Base-by-base conservation (phyloP, 2,797 vertebrate species). In the Pitangus sulphuratus region DNA sequence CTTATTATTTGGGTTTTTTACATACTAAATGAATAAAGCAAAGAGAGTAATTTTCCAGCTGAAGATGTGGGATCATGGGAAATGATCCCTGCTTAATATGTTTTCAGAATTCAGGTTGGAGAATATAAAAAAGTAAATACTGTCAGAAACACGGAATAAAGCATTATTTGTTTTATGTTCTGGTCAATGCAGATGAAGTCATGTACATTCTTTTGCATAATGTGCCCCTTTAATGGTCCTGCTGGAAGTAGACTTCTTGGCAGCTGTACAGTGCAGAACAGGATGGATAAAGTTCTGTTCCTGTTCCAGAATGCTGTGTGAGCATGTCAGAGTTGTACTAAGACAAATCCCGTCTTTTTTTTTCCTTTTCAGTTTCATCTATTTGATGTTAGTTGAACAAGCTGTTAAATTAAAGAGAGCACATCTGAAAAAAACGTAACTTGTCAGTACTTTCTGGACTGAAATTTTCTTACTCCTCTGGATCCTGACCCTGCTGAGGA, bases 151-250 rank as follows among this genome's bases (percentile, higher is more conserved):
- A 54, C 35, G 57, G 78, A 83, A 87, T 64, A 92, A 91, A 85
- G 61, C 16, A 57, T 60, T 90, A 79, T 74, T 89, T 91, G 85
- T 84, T 93, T 93, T 84, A 69, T 78, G n/a, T 92, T 93, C 84
- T 91, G 71, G 64, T 85, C 82, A 93, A 30, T 83, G 71, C 78
- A 71, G 89, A 91, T 91, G 79, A 95, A 95, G 71, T 96, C n/a
- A 89, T 80, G 64, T 88, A 83, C 54, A 54, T 93, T 87, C 61
- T 89, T 95, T 91, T 87, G 83, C 65, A 71, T 96, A 75, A 86
- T 84, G 39, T 88, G 26, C 15, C 78, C 25, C 69, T 91, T 81
- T 92, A 92, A 84, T 84, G 58, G 39, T 93, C 71, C 40, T 90
- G 54, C 61, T 95, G 69, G 39, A 96, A 95, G 83, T 71, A 64